A percentile compares a stretch with the other conserved stretches of the same genome.
phyloP scores from a whole-genome alignment of 2,888 invertebrate genomes.

The Stenurella melanura region DNA sequence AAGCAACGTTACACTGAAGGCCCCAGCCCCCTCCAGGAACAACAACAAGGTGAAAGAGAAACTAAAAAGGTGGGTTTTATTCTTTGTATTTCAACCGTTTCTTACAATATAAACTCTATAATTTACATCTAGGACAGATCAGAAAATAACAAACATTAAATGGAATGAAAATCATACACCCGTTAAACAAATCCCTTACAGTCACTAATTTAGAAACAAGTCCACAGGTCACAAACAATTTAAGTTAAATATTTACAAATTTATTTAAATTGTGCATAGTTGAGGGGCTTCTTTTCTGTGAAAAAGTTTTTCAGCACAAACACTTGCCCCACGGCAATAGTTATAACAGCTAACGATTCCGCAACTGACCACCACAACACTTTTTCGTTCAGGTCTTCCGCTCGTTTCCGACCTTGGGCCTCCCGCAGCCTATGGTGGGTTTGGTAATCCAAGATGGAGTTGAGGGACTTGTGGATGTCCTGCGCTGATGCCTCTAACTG shows the following conservation, averaged over 20 bases:
- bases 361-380: conserved; percentile 95
- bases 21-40: too few relatives aligned
- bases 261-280: conserved; percentile 63
- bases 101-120: conserved; percentile 30
- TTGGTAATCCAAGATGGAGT: conserved; percentile 93
- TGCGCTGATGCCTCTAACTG: conserved; percentile 95
- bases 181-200: conserved; percentile 20
- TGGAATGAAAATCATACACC: conserved; percentile 38
- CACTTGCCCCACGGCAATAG: conserved; percentile 94
- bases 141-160: conserved; percentile 21
- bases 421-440: conserved; percentile 97
- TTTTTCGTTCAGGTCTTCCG: conserved; percentile 96
- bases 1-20: too few relatives aligned
- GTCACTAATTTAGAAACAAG: conserved; percentile 9
- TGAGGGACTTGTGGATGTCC: conserved; percentile 91
- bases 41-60: not conserved
- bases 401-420: conserved; percentile 94
- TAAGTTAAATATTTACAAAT: conserved; percentile 33
- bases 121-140: conserved; percentile 25
- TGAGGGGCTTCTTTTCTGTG: conserved; percentile 79
- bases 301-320: conserved; percentile 94
- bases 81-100: conserved; percentile 25
- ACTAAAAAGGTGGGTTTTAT: not conserved
- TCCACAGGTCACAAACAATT: conserved; percentile 34
- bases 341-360: conserved; percentile 89